phyloP scores from a whole-genome alignment of 2,113 vertebrate genomes.

The Drymodes brunneopygia region DNA sequence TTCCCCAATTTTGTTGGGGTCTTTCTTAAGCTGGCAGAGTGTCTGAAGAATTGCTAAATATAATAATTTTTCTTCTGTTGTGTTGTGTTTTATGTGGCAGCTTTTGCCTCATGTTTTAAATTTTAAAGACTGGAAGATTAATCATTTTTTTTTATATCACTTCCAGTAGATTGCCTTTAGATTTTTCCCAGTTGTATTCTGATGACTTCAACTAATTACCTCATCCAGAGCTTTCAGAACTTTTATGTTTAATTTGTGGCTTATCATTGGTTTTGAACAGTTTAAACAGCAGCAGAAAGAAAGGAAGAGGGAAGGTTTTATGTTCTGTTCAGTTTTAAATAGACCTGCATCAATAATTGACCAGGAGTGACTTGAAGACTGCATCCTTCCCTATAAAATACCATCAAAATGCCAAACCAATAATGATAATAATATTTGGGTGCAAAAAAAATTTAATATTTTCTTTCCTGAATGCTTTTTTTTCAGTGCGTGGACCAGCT shows the following conservation, averaged over 20 bases:
- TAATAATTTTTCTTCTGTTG: background rate
- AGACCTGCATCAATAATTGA: background rate
- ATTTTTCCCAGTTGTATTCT: background rate
- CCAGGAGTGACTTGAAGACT: background rate
- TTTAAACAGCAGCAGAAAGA: background rate
- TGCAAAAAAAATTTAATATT: background rate
- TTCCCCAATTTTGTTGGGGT: background rate
- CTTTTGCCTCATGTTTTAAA: background rate
- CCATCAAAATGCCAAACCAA: background rate
- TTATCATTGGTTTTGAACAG: background rate
- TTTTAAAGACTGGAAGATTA: background rate
- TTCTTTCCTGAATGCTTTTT: slow-evolving; percentile 17
- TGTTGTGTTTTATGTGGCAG: background rate
- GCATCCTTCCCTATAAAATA: accelerated
- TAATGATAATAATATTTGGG: background rate
- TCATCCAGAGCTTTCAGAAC: background rate
- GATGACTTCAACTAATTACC: background rate
- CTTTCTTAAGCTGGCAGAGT: background rate
- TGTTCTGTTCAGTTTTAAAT: background rate
- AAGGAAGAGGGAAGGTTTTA: background rate
- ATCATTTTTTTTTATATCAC: background rate
- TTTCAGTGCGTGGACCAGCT: slow-evolving; percentile 92
- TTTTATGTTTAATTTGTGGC: background rate
- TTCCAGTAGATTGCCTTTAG: background rate
- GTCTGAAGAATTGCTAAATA: background rate